Conservation (phyloP, 2,113 vertebrate species). For the Tachysurus vachellii region DNA sequence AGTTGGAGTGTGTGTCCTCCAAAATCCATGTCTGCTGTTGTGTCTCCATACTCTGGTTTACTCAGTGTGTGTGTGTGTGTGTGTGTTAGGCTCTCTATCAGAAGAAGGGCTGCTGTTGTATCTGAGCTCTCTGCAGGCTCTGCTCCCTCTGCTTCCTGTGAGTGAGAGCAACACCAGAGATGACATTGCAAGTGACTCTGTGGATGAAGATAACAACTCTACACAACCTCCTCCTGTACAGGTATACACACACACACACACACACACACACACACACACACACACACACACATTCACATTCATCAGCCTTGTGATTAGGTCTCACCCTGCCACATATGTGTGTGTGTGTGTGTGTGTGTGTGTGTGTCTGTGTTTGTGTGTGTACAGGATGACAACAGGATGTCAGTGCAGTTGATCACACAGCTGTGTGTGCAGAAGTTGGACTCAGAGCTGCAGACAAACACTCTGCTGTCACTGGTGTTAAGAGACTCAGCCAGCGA, state of each 20-base stretch:
- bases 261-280: neutral
- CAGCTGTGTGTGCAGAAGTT: conserved; percentile 93
- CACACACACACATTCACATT: neutral
- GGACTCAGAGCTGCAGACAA: conserved; percentile 95
- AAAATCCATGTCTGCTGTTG: neutral
- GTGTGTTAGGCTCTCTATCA: conserved; percentile 80
- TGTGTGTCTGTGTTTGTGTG: neutral
- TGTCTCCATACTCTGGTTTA: neutral
- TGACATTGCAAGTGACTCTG: conserved; percentile 87
- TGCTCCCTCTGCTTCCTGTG: conserved; percentile 86
- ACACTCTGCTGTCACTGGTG: conserved; percentile 87
- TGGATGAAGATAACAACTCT: conserved; percentile 85
- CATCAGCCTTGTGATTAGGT: neutral
- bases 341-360: too few relatives aligned
- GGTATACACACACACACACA: conserved; percentile 62
- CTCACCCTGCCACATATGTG: neutral
- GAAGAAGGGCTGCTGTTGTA: conserved; percentile 92
- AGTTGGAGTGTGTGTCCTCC: conserved; percentile 50
- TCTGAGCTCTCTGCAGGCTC: conserved; percentile 84
- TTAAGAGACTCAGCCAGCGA: conserved; percentile 96
- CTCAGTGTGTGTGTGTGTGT: conserved; percentile 27
- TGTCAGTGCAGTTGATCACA: conserved; percentile 86
- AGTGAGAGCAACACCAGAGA: conserved; percentile 74
- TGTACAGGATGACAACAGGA: conserved; percentile 80
- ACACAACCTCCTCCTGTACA: conserved; percentile 69